phyloP scores from a whole-genome alignment of 2,888 invertebrate species.

The Miltochrista miniata region DNA sequence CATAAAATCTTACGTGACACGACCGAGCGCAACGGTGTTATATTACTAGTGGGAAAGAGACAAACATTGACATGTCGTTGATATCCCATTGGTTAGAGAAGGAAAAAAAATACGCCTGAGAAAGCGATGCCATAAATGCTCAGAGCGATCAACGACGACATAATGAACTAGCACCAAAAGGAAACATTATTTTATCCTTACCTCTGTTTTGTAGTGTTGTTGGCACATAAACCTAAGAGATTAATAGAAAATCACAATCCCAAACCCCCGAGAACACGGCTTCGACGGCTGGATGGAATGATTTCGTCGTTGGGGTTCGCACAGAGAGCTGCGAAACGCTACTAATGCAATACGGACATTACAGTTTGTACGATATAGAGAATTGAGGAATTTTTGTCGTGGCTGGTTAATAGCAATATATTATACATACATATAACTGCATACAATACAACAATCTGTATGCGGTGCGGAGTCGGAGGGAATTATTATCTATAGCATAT shows the following conservation, averaged over 20 bases:
- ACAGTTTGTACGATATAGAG: conserved; percentile 37
- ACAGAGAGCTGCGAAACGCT: conserved; percentile 69
- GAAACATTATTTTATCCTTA: conserved; percentile 52
- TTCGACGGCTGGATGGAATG: conserved; percentile 84
- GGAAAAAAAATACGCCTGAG: conserved; percentile 75
- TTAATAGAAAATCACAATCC: conserved; percentile 78
- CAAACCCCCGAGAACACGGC: conserved; percentile 82
- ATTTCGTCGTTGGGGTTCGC: conserved; percentile 81
- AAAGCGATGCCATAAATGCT: conserved; percentile 83
- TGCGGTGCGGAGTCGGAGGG: no score
- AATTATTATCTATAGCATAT: no score
- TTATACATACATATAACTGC: conserved; percentile 37
- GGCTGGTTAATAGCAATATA: conserved; percentile 71
- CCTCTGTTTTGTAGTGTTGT: conserved; percentile 78
- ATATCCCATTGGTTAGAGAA: conserved; percentile 65
- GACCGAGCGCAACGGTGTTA: conserved; percentile 84
- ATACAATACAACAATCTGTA: no score
- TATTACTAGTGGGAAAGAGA: conserved; percentile 81
- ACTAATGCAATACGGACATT: conserved; percentile 57
- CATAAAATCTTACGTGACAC: conserved; percentile 83
- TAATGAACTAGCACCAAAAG: conserved; percentile 52
- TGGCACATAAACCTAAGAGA: conserved; percentile 78
- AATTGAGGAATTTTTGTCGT: conserved; percentile 49
- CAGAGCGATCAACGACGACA: conserved; percentile 67
- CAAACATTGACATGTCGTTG: conserved; percentile 67